Evolutionary conservation across 2,888 invertebrate genomes (phyloP), one percentile per base, ranked within the genome.

Genomic region (Dinocampus coccinellae): DNA sequence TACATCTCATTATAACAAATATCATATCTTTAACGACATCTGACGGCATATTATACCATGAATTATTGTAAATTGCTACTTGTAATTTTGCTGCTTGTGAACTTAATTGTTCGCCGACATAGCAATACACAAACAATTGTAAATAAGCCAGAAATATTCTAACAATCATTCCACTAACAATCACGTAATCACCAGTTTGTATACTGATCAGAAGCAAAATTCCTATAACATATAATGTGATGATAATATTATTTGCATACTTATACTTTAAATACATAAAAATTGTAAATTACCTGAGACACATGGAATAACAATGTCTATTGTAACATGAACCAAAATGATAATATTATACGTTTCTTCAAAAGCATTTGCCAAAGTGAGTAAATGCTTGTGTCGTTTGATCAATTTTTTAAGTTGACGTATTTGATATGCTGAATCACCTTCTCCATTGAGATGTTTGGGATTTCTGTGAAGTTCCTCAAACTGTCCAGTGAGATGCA

Each of bases 291-390:
- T 60, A 68, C 67, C 67, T 9, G 67, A 75, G 16, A 74, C 52
- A 60, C 74, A 71, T 65, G 75, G 75, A 10, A 75, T 55, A 1
- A 73, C n/a, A 16, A 72, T 68, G 13, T 74, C 74, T 9, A 69
- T 52, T 22, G 65, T 36, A n/a, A 76, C 62, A 52, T 74, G 73
- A 16, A 71, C 60, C 7, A 76, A 62, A 3, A 76, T 73, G 7
- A 74, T 69, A 20, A 74, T n/a, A 55, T 75, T 76, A 69, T 70
- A 76, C 1, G 70, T 65, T 6, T 74, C 74, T 61, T 76, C 75
- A 16, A 75, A 58, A 22, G 70, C 22, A 22, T 71, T 58, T 0
- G 75, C 74, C 9, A 76, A 60, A 34, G 52, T 33, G 3, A 65
- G 62, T 13, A 76, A 73, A 65, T 47, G 69, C 42, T 73, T 61